These are phyloP conservation scores for Nephrotoma flavescens DNA, from an alignment of 2,888 invertebrate species.

Conservation along the genomic window DNA sequence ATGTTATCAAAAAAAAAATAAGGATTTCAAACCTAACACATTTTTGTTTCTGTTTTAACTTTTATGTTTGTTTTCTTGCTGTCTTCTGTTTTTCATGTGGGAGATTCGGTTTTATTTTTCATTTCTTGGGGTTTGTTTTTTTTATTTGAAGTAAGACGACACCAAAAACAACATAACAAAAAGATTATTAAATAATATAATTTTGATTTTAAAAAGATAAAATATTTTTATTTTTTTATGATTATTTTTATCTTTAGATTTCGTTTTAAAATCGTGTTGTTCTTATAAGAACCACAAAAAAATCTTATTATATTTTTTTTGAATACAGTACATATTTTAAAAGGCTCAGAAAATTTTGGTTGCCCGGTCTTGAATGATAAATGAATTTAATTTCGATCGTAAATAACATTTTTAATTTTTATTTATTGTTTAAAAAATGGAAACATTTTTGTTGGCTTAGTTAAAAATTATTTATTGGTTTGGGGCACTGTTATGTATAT, in stretches of 20 bases:
- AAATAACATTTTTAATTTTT: not conserved
- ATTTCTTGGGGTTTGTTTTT: not conserved
- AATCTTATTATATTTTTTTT: not conserved
- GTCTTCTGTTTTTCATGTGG: not conserved
- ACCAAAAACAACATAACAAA: not conserved
- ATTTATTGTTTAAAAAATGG: not conserved
- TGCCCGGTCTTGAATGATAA: not conserved
- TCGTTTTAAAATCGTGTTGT: not conserved
- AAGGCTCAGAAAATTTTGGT: not conserved
- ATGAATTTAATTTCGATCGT: not conserved
- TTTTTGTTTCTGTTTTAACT: too few species aligned
- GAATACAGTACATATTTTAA: not conserved
- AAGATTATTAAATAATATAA: not conserved
- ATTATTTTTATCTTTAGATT: not conserved
- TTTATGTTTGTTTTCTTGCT: not conserved
- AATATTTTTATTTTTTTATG: not conserved
- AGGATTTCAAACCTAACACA: too few species aligned
- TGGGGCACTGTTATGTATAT: too few species aligned
- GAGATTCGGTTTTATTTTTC: not conserved
- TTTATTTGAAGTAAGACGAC: not conserved
- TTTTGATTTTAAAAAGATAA: not conserved
- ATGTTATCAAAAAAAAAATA: too few species aligned
- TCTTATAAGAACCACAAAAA: not conserved
- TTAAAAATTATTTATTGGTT: not conserved
- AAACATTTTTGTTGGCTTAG: not conserved